phyloP scores from a whole-genome alignment of 2,888 invertebrate species.

The Seira sanloemensis region DNA sequence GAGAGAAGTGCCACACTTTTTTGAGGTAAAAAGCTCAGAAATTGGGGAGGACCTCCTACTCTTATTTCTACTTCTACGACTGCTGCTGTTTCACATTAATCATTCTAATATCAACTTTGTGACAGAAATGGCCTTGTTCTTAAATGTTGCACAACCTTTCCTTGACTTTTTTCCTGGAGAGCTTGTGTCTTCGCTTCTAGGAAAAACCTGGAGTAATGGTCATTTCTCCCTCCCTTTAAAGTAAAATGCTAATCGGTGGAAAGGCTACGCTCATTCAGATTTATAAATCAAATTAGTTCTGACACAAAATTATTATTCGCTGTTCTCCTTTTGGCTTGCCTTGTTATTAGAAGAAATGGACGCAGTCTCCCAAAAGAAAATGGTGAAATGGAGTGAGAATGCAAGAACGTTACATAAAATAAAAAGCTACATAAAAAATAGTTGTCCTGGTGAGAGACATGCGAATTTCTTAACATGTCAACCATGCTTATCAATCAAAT shows the following conservation, averaged over 20 bases:
- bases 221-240: neutral
- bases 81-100: constrained; percentile 45
- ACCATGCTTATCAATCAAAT: constrained; percentile 2
- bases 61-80: neutral
- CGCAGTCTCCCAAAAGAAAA: no score
- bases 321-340: neutral
- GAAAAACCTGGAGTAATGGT: no score
- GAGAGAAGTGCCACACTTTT: constrained; percentile 36
- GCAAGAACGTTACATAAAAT: neutral
- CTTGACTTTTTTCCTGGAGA: constrained; percentile 28
- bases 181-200: constrained; percentile 23
- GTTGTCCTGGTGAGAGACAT: constrained; percentile 1
- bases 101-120: constrained; percentile 50
- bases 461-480: neutral
- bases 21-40: constrained; percentile 41
- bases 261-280: neutral
- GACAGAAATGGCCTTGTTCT: constrained; percentile 54
- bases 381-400: no score
- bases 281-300: neutral
- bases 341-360: no score
- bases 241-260: neutral
- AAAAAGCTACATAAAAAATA: neutral
- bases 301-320: neutral
- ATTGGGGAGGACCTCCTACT: constrained; percentile 20
- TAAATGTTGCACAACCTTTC: constrained; percentile 25